These are phyloP conservation scores for Onychostoma macrolepis DNA, from an alignment of 2,113 vertebrate species.

Conservation along the genomic window DNA sequence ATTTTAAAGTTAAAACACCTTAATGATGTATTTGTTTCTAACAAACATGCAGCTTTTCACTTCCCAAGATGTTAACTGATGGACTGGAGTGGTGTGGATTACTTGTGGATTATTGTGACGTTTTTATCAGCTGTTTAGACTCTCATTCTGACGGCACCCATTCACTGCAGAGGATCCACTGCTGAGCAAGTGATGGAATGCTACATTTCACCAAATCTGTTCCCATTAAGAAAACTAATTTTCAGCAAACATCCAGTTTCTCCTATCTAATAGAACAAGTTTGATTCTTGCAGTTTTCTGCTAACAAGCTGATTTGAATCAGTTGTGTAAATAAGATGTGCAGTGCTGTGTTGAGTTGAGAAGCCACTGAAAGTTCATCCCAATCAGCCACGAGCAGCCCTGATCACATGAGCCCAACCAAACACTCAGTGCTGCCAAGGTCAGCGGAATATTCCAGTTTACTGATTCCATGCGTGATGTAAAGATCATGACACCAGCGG, in stretches of 20 bases:
- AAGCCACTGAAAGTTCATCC: neutral
- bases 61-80: neutral
- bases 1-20: neutral
- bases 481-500: constrained; percentile 24
- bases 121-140: neutral
- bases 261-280: neutral
- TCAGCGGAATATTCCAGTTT: constrained; percentile 36
- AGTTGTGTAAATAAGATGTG: neutral
- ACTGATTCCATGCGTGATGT: constrained; percentile 28
- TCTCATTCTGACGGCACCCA: neutral
- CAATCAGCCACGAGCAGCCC: neutral
- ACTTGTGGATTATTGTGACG: neutral
- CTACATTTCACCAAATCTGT: neutral
- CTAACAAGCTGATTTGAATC: neutral
- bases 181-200: too few relatives aligned
- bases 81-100: neutral
- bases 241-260: neutral
- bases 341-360: neutral
- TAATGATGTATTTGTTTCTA: neutral
- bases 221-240: neutral
- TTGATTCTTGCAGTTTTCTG: neutral
- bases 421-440: constrained; percentile 15
- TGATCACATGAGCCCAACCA: neutral
- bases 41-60: neutral
- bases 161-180: neutral